These are phyloP conservation scores for Caenorhabditis drosophilae DNA, from an alignment of 2,888 invertebrate species.

Conservation along the genomic window DNA sequence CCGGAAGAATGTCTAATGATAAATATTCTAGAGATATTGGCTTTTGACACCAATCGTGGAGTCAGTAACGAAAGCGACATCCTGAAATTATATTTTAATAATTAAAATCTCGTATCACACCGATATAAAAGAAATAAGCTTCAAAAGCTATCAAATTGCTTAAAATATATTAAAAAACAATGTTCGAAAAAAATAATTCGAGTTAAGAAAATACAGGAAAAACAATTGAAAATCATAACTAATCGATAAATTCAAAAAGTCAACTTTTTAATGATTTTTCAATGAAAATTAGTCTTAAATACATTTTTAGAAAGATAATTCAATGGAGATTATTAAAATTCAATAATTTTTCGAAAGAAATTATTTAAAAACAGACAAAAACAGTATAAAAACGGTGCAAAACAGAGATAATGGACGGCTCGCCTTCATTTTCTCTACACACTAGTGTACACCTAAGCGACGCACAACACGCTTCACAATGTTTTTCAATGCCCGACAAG, in stretches of 20 bases:
- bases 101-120: background rate
- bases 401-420: conserved; percentile 41
- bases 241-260: no score
- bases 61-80: conserved; percentile 61
- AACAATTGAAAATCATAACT: background rate
- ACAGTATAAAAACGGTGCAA: no score
- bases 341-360: no score
- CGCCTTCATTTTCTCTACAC: conserved; percentile 10
- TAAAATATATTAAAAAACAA: background rate
- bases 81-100: conserved; percentile 23
- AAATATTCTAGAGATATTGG: conserved; percentile 42
- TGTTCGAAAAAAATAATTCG: background rate
- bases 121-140: background rate
- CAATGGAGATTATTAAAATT: no score
- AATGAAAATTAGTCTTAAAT: no score
- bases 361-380: no score
- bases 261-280: no score
- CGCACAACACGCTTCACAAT: conserved; percentile 25
- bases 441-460: conserved; percentile 21
- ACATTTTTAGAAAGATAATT: no score
- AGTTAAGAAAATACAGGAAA: background rate
- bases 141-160: background rate
- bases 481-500: no score
- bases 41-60: conserved; percentile 52
- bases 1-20: conserved; percentile 42